Base-by-base conservation (phyloP, 2,113 vertebrate genomes). In the Tetraodon nigroviridis region DNA sequence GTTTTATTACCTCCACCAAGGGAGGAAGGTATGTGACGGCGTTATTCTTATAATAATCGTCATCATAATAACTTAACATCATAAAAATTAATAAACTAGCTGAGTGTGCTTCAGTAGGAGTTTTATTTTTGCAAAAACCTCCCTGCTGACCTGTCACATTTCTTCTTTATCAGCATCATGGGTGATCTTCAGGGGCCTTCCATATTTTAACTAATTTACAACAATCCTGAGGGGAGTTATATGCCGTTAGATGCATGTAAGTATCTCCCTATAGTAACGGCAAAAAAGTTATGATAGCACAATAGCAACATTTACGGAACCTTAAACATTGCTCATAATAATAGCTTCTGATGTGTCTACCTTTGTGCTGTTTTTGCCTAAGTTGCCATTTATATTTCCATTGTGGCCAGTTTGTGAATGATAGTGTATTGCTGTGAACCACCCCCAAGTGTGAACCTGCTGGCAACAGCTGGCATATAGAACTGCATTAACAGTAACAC, bases 51-150 rank as follows among this genome's bases (percentile, higher is more conserved):
- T 27, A 27, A 27, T 27, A 27, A 27, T 27, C 3, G 7, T 27
- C 24, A 27, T 27, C 24, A 27, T 24, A 2, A 24, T 24, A 2
- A 24, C 5, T 27, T 6, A 27, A 6, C 24, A 27, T 27, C 3
- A 27, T 27, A 27, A 27, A 4, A 27, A 27, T 27, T 27, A 27
- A 27, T 27, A 27, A 27, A 27, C 24, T 27, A 27, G 24, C 24
- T 6, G 21, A 18, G 55, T 75, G 46, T 58, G 57, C 67, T 50
- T 72, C 64, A 83, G 60, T 71, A 68, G 75, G 64, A 59, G 70
- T 67, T 61, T 73, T 87, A 77, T 86, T 86, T 75, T 75, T 84
- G 68, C 72, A 70, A 63, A 61, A 65, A 55, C 76, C 82, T 87
- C 85, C 76, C 42, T 44, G 42, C 14, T 44, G 13, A 2, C 42